Evolutionary conservation across 2,797 vertebrate genomes (phyloP).

Genomic region (Oreochromis mossambicus): DNA sequence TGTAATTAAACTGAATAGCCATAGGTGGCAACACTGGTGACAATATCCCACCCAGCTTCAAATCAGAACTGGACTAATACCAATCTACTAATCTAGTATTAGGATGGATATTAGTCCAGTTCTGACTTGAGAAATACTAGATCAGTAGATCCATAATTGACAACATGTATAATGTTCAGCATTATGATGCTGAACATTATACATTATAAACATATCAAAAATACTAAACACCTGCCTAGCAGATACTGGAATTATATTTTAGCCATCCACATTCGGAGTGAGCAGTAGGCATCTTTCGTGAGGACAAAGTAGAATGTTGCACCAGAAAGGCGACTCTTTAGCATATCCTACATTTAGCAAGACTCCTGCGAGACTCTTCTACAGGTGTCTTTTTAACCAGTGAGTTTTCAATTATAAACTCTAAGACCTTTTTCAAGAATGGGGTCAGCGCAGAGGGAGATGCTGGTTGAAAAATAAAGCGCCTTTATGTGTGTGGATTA

Average conservation of each 20-base stretch:
- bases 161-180: neutral
- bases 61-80: neutral
- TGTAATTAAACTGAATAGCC: neutral
- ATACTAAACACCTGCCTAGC: neutral
- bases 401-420: neutral
- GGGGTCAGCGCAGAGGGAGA: neutral
- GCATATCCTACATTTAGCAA: neutral
- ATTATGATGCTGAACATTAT: neutral
- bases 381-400: slow-evolving; percentile 1
- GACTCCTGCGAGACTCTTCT: neutral
- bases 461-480: neutral
- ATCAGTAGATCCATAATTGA: neutral
- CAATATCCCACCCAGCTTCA: neutral
- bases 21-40: neutral
- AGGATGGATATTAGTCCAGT: neutral
- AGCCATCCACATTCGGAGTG: neutral
- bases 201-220: neutral
- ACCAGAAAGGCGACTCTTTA: neutral
- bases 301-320: neutral
- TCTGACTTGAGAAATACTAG: neutral
- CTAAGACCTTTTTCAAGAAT: neutral
- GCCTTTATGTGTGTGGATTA: neutral
- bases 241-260: neutral
- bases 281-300: neutral
- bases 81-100: neutral